phyloP scores from a whole-genome alignment of 2,797 vertebrate genomes.

The Poecile montanus region DNA sequence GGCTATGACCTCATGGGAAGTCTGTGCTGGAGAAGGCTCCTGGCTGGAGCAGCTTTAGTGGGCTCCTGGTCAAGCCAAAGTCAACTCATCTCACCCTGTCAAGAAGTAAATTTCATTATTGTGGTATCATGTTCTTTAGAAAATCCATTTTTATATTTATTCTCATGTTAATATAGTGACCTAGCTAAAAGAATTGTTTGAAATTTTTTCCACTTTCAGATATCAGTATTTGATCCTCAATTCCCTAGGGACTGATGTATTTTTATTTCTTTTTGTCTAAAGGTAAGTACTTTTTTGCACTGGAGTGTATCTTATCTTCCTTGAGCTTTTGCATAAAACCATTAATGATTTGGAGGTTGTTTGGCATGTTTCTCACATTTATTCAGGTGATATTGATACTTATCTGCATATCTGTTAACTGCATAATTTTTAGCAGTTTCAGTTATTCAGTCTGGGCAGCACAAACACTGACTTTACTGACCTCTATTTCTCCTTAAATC shows the following conservation, averaged over 20 bases:
- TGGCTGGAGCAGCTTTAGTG: not conserved
- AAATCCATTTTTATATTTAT: not conserved
- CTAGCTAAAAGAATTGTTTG: not conserved
- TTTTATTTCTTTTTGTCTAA: not conserved
- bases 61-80: not conserved
- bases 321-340: not conserved
- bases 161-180: not conserved
- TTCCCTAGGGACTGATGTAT: not conserved
- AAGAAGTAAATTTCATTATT: not conserved
- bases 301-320: not conserved
- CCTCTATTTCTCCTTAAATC: not conserved
- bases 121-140: not conserved
- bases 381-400: not conserved
- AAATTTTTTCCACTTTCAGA: not conserved
- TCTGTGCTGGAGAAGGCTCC: not conserved
- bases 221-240: not conserved
- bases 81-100: not conserved
- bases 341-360: not conserved
- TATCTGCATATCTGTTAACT: not conserved
- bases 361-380: not conserved
- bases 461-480: not conserved
- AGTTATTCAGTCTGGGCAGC: not conserved
- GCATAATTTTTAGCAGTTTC: not conserved
- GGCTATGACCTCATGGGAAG: not conserved
- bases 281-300: not conserved